Conservation (phyloP, 2,797 vertebrate species). For the Adrianichthys oophorus region DNA sequence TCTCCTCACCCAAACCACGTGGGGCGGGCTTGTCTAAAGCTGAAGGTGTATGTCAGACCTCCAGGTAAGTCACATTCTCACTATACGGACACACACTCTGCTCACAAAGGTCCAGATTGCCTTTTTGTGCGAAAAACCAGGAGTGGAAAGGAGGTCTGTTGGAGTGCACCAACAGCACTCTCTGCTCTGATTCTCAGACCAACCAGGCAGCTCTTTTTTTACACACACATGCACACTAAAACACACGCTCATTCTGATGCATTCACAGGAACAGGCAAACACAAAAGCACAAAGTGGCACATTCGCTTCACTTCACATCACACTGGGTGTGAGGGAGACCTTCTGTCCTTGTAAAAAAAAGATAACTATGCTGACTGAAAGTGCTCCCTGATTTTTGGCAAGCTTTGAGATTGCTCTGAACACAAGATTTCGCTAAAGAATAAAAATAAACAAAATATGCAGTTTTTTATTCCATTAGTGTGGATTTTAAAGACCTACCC, state of each 20-base stretch:
- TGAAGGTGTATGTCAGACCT: conserved; percentile 84
- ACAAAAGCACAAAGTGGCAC: conserved; percentile 46
- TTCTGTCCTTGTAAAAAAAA: conserved; percentile 66
- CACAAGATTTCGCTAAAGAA: conserved; percentile 28
- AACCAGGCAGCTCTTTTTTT: conserved; percentile 59
- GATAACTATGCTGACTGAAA: conserved; percentile 48
- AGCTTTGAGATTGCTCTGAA: conserved; percentile 15
- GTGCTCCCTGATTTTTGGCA: conserved; percentile 49
- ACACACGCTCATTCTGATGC: conserved; percentile 8
- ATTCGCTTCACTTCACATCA: conserved; percentile 65
- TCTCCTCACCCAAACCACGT: conserved; percentile 84
- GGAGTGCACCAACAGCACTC: conserved; percentile 61
- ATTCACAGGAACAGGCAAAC: conserved; percentile 12
- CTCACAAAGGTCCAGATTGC: conserved; percentile 60
- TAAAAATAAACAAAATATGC: too few relatives aligned
- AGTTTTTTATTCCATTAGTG: too few relatives aligned
- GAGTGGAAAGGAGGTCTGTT: conserved; percentile 68
- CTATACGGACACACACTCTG: conserved; percentile 35
- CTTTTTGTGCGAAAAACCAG: conserved; percentile 69
- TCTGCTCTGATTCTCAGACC: conserved; percentile 70
- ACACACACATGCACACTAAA: conserved; percentile 20
- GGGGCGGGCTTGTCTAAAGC: conserved; percentile 81
- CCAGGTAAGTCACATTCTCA: conserved; percentile 75
- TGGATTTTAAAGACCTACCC: too few relatives aligned
- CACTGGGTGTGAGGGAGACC: conserved; percentile 62